Conservation (phyloP, 2,113 vertebrate genomes). For the Apus apus region DNA sequence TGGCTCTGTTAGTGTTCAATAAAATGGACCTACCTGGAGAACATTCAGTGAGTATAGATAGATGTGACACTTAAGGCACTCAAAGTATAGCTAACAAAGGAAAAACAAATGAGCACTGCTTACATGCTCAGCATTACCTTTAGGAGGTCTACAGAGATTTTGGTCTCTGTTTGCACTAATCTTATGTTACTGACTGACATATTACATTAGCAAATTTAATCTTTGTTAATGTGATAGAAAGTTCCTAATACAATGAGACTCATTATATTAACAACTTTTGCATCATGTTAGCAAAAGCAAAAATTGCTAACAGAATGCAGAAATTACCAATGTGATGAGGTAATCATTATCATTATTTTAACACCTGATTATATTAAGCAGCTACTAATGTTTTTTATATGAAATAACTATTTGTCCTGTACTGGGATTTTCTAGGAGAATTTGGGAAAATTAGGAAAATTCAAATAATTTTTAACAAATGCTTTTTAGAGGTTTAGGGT, state of each 20-base stretch:
- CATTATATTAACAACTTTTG: conserved; percentile 78
- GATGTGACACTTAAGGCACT: conserved; percentile 17
- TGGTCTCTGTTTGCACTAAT: conserved; percentile 72
- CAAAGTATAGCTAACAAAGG: conserved; percentile 31
- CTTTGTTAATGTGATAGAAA: conserved; percentile 77
- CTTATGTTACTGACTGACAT: conserved; percentile 72
- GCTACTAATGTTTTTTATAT: not conserved
- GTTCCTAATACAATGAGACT: conserved; percentile 79
- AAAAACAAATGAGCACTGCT: conserved; percentile 53
- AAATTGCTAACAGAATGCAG: conserved; percentile 74
- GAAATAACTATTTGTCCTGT: not conserved
- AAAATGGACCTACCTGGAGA: conserved; percentile 36
- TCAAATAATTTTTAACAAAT: not conserved
- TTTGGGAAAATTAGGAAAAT: not conserved
- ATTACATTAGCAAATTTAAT: conserved; percentile 78
- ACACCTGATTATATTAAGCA: conserved; percentile 58
- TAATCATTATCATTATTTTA: conserved; percentile 65
- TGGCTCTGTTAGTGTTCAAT: not conserved
- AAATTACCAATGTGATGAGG: conserved; percentile 69
- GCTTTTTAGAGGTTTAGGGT: not conserved
- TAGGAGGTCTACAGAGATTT: conserved; percentile 70
- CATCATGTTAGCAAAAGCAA: conserved; percentile 72
- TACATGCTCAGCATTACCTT: conserved; percentile 69
- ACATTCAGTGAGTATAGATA: not conserved
- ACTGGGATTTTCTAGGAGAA: not conserved